A percentile compares a stretch with the other conserved stretches of the same genome.
Evolutionary conservation across 2,797 vertebrate genomes (phyloP).

Genomic region (Phoeniculus purpureus): DNA sequence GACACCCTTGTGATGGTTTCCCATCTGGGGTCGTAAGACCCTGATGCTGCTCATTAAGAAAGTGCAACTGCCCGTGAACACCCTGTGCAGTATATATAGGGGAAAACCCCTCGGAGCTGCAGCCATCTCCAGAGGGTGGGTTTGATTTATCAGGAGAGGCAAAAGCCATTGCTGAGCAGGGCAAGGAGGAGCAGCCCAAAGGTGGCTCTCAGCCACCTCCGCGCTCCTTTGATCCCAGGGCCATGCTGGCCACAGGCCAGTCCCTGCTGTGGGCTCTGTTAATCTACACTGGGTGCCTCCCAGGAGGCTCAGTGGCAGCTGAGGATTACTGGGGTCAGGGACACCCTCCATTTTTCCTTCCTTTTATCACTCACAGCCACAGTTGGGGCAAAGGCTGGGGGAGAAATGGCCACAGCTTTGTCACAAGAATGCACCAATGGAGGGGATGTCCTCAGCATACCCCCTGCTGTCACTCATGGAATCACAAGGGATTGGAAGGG

Average conservation of each 20-base stretch:
- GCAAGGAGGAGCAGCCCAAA: background rate
- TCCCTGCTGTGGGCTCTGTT: conserved; percentile 33
- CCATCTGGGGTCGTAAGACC: background rate
- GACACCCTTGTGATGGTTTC: background rate
- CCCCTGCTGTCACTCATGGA: background rate
- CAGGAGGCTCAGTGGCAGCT: conserved; percentile 44
- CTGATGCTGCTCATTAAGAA: background rate
- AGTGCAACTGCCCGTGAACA: background rate
- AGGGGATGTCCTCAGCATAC: fast-evolving
- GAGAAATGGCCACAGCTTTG: background rate
- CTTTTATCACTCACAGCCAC: fast-evolving
- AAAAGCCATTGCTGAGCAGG: background rate
- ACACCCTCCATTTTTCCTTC: conserved; percentile 60
- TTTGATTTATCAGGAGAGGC: background rate
- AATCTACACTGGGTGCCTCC: conserved; percentile 42
- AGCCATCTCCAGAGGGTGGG: background rate
- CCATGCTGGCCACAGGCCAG: conserved; percentile 18
- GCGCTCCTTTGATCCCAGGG: conserved; percentile 13
- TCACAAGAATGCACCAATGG: fast-evolving
- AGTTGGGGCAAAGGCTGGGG: background rate
- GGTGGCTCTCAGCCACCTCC: conserved; percentile 47
- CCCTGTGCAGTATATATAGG: fast-evolving
- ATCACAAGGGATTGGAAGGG: no score
- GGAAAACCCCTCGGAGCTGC: background rate
- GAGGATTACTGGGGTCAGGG: conserved; percentile 46